phyloP scores from a whole-genome alignment of 2,113 vertebrate genomes.

The Cavia aperea region DNA sequence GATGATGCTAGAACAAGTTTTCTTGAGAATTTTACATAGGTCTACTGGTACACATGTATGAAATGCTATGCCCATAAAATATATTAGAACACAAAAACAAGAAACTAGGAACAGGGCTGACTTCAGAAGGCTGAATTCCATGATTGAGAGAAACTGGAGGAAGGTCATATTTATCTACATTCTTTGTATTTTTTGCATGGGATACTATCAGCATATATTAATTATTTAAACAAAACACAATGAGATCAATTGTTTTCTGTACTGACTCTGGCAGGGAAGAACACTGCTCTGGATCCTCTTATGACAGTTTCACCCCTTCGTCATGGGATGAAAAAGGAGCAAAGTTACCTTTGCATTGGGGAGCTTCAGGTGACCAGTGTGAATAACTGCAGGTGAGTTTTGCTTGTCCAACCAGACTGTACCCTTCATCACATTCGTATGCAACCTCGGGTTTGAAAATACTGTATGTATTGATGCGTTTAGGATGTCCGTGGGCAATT shows the following conservation, averaged over 20 bases:
- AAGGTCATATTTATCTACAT: background rate
- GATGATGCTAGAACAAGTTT: background rate
- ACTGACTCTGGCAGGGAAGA: background rate
- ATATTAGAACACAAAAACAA: background rate
- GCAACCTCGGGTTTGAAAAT: accelerated
- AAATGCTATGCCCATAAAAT: background rate
- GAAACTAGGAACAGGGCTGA: background rate
- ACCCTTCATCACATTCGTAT: slow-evolving; percentile 48
- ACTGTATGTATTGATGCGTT: accelerated
- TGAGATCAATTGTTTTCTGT: background rate
- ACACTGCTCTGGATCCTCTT: background rate
- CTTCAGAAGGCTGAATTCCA: background rate
- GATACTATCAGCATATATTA: background rate
- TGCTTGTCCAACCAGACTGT: background rate
- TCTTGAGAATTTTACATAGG: background rate
- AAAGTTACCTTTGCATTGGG: slow-evolving; percentile 55
- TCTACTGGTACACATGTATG: background rate
- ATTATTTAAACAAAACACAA: background rate
- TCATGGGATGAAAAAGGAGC: background rate
- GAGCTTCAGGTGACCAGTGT: background rate
- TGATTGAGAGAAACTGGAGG: background rate
- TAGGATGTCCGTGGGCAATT: background rate
- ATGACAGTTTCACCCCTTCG: background rate
- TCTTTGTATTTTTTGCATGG: background rate
- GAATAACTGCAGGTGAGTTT: background rate